A percentile compares a stretch with the other conserved stretches of the same genome.
Conservation (phyloP, 2,113 vertebrate species). For the Turnix velox region DNA sequence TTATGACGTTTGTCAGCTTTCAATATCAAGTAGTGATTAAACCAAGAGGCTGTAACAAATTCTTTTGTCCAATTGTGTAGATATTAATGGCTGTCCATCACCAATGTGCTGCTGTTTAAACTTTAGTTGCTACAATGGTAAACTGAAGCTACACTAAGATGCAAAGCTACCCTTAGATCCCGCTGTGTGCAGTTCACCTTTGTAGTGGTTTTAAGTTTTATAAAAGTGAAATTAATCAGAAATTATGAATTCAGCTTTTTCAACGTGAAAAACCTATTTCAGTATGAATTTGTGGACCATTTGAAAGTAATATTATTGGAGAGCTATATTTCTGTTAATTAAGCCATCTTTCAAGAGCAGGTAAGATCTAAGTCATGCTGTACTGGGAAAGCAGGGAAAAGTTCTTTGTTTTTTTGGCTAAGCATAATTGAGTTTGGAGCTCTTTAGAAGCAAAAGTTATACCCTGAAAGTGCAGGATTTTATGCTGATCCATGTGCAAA, state of each 20-base stretch:
- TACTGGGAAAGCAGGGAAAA: background rate
- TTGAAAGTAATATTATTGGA: background rate
- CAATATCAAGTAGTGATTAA: constrained; percentile 33
- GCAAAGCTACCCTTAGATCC: background rate
- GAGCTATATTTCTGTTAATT: background rate
- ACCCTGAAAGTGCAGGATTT: background rate
- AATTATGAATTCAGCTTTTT: background rate
- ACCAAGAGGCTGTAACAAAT: constrained; percentile 46
- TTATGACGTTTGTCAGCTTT: constrained; percentile 38
- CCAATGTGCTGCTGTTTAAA: background rate
- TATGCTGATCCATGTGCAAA: background rate
- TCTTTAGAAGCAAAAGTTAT: background rate
- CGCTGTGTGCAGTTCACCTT: background rate
- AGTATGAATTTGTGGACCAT: background rate
- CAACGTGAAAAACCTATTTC: background rate
- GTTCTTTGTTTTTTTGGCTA: background rate
- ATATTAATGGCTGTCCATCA: background rate
- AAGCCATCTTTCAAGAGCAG: background rate
- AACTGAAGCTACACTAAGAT: background rate
- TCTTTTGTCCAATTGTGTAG: constrained; percentile 40
- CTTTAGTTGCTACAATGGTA: background rate
- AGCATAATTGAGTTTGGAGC: background rate
- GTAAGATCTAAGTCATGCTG: background rate
- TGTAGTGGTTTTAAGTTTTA: background rate
- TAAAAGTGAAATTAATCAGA: background rate